A percentile compares a stretch with the other conserved stretches of the same genome.
Conservation (phyloP, 2,113 vertebrate species). For the Megaceryle torquata region DNA sequence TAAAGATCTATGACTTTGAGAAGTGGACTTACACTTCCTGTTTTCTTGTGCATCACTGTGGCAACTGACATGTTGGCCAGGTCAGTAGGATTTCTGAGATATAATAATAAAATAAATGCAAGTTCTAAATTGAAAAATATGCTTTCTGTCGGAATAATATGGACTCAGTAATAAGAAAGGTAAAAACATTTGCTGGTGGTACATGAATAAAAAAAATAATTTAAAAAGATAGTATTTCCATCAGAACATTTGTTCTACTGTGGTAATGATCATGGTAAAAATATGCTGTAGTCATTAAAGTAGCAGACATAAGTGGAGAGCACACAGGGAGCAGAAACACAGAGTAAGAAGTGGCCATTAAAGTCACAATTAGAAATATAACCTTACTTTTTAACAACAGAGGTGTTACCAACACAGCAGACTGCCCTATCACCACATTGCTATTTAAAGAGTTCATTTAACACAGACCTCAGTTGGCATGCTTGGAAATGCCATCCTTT, state of each 20-base stretch:
- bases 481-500: conserved; percentile 25
- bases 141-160: neutral
- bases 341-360: conserved; percentile 7
- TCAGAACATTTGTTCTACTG: neutral
- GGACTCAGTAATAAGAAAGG: neutral
- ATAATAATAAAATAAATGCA: neutral
- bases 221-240: neutral
- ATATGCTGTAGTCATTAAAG: conserved; percentile 18
- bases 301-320: conserved; percentile 18
- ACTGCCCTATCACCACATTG: conserved; percentile 15
- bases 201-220: neutral
- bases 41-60: neutral
- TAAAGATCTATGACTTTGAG: neutral
- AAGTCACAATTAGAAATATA: conserved; percentile 33
- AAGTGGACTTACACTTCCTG: neutral
- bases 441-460: conserved; percentile 57
- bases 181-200: neutral
- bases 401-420: conserved; percentile 47
- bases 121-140: neutral
- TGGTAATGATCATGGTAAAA: neutral
- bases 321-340: neutral
- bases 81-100: neutral
- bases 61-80: neutral
- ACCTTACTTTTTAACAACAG: conserved; percentile 41
- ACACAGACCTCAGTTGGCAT: neutral